Base-by-base conservation (phyloP, 2,113 vertebrate species). In the Saccopteryx leptura region DNA sequence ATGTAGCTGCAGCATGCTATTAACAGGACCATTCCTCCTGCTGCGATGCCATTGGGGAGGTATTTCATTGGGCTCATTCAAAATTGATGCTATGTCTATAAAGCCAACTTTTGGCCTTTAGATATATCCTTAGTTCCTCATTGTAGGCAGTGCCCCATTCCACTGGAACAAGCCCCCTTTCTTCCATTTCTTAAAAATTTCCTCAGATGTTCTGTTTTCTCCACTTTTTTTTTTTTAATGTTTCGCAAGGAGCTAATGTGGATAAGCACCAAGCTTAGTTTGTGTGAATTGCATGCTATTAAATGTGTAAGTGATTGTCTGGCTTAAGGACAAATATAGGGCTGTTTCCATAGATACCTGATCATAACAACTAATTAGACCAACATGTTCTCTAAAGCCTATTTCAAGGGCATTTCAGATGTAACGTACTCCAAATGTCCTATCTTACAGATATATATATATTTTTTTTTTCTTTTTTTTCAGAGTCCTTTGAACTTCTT, bases 261-360 rank as follows among this genome's bases (percentile, higher is more conserved):
- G 48, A 23, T 58, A 86, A 31, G 88, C 5, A 75, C 11, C 11
- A 63, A 39, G 65, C 65, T 94, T 86, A 84, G 48, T 80, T 89
- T 94, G 14, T 87, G n/a, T 79, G 91, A 82, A 60, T 83, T 17
- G 23, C 10, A 2, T 63, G 75, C 82, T 95, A 12, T 89, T 83
- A 82, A 97, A 65, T 94, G 80, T 96, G 80, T 88, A 98, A 96
- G 72, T 87, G 93, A 91, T 93, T 94, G 63, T 89, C 93, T 96
- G 94, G 94, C 90, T 94, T 96, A 94, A 95, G 95, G 91, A 97
- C 85, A 96, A 95, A 91, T 94, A 94, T 96, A 96, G 87, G 66
- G 74, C 65, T 97, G 96, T 98, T 97, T 96, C 96, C 97, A 97
- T 97, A 97, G 97, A 98, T 91, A 98, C 93, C 63, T 52, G 82